Evolutionary conservation across 2,888 invertebrate genomes (phyloP).

Genomic region (Agrotis ipsilon): DNA sequence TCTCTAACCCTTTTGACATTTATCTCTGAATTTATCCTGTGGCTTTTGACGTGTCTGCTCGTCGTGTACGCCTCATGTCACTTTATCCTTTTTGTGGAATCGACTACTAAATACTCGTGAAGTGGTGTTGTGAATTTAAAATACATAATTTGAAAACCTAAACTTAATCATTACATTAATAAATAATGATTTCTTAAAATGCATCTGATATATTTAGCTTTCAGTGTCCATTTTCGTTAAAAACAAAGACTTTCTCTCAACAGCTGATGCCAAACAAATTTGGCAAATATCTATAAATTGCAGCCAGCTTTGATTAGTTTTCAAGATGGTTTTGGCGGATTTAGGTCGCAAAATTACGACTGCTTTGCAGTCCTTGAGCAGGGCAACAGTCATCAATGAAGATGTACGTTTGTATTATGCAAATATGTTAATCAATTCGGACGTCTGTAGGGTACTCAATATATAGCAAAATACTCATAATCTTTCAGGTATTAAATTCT

Average conservation of each 20-base stretch:
- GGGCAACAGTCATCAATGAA: conserved; percentile 99
- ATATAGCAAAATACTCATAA: conserved; percentile 2
- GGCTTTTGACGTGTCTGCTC: conserved; percentile 71
- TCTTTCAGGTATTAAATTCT: conserved; percentile 97
- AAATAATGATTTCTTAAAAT: conserved; percentile 57
- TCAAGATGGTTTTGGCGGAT: conserved; percentile 99
- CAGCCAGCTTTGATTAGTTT: conserved; percentile 51
- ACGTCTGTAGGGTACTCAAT: background rate
- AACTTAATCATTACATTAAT: conserved; percentile 22
- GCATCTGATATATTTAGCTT: conserved; percentile 43
- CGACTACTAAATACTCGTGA: conserved; percentile 32
- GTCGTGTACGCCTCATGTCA: conserved; percentile 82
- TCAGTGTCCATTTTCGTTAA: conserved; percentile 50
- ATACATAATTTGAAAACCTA: conserved; percentile 31
- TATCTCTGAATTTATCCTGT: too few relatives aligned
- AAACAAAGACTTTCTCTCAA: conserved; percentile 54
- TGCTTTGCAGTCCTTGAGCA: conserved; percentile 98
- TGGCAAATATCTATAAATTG: conserved; percentile 55
- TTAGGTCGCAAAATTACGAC: conserved; percentile 99
- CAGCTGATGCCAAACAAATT: conserved; percentile 71
- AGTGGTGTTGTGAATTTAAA: conserved; percentile 56
- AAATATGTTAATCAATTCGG: conserved; percentile 16
- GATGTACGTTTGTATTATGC: conserved; percentile 92
- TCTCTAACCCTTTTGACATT: too few relatives aligned
- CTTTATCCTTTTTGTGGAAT: conserved; percentile 51